Evolutionary conservation across 2,113 vertebrate genomes (phyloP).

Genomic region (Cisticola juncidis): DNA sequence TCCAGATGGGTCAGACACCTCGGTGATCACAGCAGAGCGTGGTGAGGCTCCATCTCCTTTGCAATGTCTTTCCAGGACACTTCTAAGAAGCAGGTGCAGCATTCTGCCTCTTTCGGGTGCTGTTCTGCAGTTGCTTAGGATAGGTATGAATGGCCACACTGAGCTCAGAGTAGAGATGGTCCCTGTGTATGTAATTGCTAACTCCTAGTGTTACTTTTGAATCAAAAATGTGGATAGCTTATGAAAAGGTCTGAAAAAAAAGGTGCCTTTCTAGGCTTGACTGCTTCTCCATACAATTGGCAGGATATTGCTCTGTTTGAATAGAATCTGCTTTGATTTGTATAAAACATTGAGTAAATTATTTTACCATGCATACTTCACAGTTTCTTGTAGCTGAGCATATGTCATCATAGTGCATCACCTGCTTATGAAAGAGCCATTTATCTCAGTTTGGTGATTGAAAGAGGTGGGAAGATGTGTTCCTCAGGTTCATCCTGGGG

Average conservation of each 20-base stretch:
- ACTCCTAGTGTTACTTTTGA: neutral
- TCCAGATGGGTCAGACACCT: neutral
- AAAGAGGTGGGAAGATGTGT: neutral
- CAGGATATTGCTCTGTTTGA: neutral
- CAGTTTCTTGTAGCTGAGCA: neutral
- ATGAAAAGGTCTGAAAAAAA: neutral
- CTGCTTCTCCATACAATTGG: neutral
- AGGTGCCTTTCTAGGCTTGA: neutral
- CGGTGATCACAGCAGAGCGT: accelerated
- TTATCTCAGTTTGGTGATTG: neutral
- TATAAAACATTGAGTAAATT: neutral
- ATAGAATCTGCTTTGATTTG: neutral
- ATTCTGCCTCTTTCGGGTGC: neutral
- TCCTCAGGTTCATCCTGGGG: neutral
- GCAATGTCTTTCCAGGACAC: no score
- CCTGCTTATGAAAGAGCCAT: neutral
- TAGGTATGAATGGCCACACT: neutral
- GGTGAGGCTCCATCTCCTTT: neutral
- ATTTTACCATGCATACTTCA: neutral
- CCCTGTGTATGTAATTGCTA: neutral
- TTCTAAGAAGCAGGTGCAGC: neutral
- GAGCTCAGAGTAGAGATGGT: neutral
- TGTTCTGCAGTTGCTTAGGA: neutral
- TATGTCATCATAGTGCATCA: neutral
- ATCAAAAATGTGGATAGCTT: neutral